Evolutionary conservation across 2,797 vertebrate species (phyloP), one percentile per base, ranked within the genome.

Genomic region (Lycodopsis pacificus): DNA sequence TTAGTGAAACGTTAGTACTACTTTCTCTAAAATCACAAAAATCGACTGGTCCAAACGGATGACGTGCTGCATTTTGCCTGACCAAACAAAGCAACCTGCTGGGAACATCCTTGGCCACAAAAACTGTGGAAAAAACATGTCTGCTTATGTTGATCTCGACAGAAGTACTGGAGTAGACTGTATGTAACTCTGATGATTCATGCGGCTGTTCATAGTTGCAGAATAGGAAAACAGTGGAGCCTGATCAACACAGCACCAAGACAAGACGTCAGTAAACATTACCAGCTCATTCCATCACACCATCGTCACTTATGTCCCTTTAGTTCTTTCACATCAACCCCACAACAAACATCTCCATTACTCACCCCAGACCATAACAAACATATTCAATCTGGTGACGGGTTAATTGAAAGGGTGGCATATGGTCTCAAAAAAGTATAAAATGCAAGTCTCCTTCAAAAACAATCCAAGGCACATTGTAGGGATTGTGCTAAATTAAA

Each of bases 181-280:
- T 89, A 71, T 49, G 40, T 85, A 89, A 92, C 25, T 20, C 22
- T 6, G 25, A 73, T 48, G 82, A 83, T 83, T 78, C 74, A 84
- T 66, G 59, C 40, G 66, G 58, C 65, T 32, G 66, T 65, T 76
- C 30, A 63, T 74, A 75, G 81, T 63, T 51, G 54, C 51, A 34
- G 65, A 57, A 61, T 77, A 53, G 32, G 65, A 57, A 46, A 38
- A 42, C 12, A 44, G 20, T n/a, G 25, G 32, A 68, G 49, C 27
- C 65, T 61, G 32, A 80, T 63, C 27, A 38, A 32, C 19, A n/a
- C 46, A 58, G 42, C 54, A 46, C 40, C 30, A 58, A 34, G 32
- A 7, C 32, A 65, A 44, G 48, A 65, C 48, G 56, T 71, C 64
- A n/a, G 19, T 48, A 71, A 83, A 66, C 67, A 44, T 44, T 19